These are phyloP conservation scores for Eudemis profundana DNA, from an alignment of 2,888 invertebrate genomes.

Conservation along the genomic window DNA sequence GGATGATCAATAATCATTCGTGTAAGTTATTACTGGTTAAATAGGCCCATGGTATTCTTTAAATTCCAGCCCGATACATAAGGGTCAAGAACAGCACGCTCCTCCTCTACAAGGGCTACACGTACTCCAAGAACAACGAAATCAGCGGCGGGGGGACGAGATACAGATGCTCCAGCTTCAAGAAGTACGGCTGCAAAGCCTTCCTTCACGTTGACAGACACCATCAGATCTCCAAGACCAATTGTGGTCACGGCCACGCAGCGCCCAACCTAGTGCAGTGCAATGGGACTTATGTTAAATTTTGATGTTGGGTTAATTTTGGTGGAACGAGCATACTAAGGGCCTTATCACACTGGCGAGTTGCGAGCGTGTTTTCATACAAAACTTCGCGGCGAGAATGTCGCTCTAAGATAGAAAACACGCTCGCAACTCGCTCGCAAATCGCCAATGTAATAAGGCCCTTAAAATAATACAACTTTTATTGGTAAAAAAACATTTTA, in stretches of 20 bases:
- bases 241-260: slow-evolving; percentile 2
- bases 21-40: neutral
- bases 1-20: neutral
- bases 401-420: too few species aligned
- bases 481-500: too few species aligned
- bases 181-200: slow-evolving; percentile 8
- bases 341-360: too few species aligned
- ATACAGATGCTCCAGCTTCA: slow-evolving; percentile 19
- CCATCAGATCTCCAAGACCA: slow-evolving; percentile 8
- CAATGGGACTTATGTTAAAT: slow-evolving; percentile 16
- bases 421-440: too few species aligned
- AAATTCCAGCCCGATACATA: slow-evolving; percentile 17
- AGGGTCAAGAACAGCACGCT: neutral
- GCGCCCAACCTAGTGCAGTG: slow-evolving; percentile 4
- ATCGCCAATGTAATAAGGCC: too few species aligned
- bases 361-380: too few species aligned
- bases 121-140: slow-evolving; percentile 19
- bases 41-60: neutral
- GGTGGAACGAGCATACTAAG: neutral
- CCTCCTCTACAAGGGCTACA: slow-evolving; percentile 16
- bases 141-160: neutral
- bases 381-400: too few species aligned
- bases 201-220: slow-evolving; percentile 15
- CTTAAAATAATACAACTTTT: too few species aligned
- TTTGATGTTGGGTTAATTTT: neutral